Base-by-base conservation (phyloP, 2,888 invertebrate species). In the Drosophila borealis region DNA sequence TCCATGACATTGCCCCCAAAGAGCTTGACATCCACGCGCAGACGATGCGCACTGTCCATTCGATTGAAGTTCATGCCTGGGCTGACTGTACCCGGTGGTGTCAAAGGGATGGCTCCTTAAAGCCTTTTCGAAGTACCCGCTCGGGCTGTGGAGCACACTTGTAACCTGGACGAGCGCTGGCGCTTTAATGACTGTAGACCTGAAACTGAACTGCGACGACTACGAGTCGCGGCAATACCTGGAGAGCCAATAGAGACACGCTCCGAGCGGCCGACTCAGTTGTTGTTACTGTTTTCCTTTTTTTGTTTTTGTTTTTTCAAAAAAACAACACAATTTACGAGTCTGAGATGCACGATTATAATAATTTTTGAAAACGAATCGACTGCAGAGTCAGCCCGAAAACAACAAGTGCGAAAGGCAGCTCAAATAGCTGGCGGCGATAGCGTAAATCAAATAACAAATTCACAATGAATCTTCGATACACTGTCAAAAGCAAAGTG, bases 31-130 rank as follows among this genome's bases (percentile, higher is more conserved):
- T 90, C 89, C 14, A 77, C 78, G 19, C 65, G 51, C 10, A 88
- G 50, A 25, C 89, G 83, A 51, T 82, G 80, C 25, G 78, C 69
- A 33, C 79, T 89, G 33, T 89, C 85, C 78, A 80, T 78, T 48
- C 87, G 85, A 82, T 90, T 85, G 33, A 89, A 89, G 76, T 89
- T 81, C 89, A 89, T 89, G 44, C 42, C 14, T 11, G 5, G 13
- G 9, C 2, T 6, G 25, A 36, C 11, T 33, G 39, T n/a, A 21
- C 11, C 13, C 29, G 13, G 9, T 14, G 11, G 9, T 14, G 11
- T 29, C 29, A 29, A 8, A 42, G 13, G 36, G 36, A 13, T 36
- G 36, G 36, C 25, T 25, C n/a, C 4, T 29, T 3, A 11, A 1
- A 13, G 25, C 17, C 21, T 14, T 34, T 39, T 45, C 39, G 45